Percentiles rank a stretch among this genome's conserved stretches.
These are phyloP conservation scores for Leucoma salicis DNA, from an alignment of 2,888 invertebrate genomes.

Conservation along the genomic window DNA sequence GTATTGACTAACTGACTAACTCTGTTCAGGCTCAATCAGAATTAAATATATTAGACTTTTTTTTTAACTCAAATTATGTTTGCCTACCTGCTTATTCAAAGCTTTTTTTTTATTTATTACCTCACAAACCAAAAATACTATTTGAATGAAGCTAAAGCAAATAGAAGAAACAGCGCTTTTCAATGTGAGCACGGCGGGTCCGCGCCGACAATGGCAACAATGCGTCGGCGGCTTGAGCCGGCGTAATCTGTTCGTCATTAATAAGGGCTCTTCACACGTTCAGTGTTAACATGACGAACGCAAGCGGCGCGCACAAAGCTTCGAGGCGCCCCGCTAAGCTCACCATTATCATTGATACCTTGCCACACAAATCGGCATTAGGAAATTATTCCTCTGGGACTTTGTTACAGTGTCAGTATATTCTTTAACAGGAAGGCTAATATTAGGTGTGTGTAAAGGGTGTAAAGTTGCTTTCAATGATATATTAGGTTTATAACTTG, in stretches of 20 bases:
- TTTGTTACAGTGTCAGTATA: conserved; percentile 18
- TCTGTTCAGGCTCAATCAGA: conserved; percentile 12
- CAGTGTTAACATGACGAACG: conserved; percentile 81
- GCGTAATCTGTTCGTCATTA: conserved; percentile 74
- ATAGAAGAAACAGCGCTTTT: conserved; percentile 50
- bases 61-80: conserved; percentile 16
- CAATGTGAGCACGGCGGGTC: conserved; percentile 46
- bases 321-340: conserved; percentile 50
- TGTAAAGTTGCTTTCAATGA: too few relatives aligned
- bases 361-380: conserved; percentile 42
- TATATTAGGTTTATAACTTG: too few relatives aligned
- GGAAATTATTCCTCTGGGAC: conserved; percentile 18
- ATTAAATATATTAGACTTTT: conserved; percentile 23
- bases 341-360: conserved; percentile 52
- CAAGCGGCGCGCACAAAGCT: conserved; percentile 53
- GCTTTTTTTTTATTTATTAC: conserved; percentile 33
- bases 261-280: conserved; percentile 76
- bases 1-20: not conserved
- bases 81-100: conserved; percentile 35
- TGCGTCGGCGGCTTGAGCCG: conserved; percentile 47
- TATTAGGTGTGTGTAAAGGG: too few relatives aligned
- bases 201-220: conserved; percentile 54
- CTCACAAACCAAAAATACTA: conserved; percentile 49
- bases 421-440: too few relatives aligned
- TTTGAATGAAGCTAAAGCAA: conserved; percentile 54